Evolutionary conservation across 2,888 invertebrate species (phyloP).

Genomic region (Hyalella azteca): DNA sequence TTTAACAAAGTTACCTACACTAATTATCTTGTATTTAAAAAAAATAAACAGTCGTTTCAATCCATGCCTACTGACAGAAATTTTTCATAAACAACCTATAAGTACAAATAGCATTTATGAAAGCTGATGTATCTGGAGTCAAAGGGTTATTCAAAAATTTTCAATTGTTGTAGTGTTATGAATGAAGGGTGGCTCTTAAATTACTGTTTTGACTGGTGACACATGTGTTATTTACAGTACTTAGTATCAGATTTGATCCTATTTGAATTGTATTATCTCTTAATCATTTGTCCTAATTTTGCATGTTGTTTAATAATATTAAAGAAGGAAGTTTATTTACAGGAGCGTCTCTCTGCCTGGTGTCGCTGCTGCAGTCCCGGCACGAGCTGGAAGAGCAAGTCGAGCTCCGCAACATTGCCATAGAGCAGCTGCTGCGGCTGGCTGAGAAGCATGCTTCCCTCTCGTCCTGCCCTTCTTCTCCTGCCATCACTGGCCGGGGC

Average conservation of each 20-base stretch:
- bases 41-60: too few relatives aligned
- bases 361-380: conserved; percentile 50
- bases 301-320: not conserved
- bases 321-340: not conserved
- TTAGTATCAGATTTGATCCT: not conserved
- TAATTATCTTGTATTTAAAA: too few relatives aligned
- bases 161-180: not conserved
- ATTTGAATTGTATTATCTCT: not conserved
- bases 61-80: too few relatives aligned
- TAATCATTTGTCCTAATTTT: not conserved
- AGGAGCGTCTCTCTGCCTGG: conserved; percentile 52
- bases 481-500: conserved; percentile 18
- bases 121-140: not conserved
- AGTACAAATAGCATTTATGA: too few relatives aligned
- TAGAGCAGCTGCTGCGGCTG: conserved; percentile 56
- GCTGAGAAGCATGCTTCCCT: conserved; percentile 43
- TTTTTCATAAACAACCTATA: too few relatives aligned
- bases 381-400: conserved; percentile 53
- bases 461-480: conserved; percentile 29
- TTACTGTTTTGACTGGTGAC: not conserved
- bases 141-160: not conserved
- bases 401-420: conserved; percentile 52
- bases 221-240: not conserved
- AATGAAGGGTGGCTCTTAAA: not conserved
- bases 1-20: too few relatives aligned